These are phyloP conservation scores for Yponomeuta evonymella DNA, from an alignment of 2,888 invertebrate species.

Conservation along the genomic window DNA sequence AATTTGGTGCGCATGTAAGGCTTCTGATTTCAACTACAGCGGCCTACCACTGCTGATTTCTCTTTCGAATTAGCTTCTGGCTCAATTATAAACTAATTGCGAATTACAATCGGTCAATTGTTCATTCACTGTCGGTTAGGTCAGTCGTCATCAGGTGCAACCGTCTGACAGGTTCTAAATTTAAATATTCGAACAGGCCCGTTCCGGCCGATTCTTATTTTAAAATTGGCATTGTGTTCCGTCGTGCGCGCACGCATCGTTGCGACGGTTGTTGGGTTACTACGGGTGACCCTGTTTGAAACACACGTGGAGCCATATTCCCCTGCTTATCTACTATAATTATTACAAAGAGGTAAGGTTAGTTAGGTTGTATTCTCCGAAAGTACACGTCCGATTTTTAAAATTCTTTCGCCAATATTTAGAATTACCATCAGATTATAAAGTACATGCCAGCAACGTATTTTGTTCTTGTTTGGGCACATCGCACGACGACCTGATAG, in stretches of 20 bases:
- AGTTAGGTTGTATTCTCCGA: no score
- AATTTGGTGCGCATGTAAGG: no score
- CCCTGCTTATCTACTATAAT: no score
- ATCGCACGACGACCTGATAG: no score
- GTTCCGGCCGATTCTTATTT: slow-evolving; percentile 9
- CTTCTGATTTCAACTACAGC: no score
- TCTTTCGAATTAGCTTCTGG: neutral
- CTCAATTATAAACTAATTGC: neutral
- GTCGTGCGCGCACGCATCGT: slow-evolving; percentile 7
- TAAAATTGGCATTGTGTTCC: slow-evolving; percentile 13
- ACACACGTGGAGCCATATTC: neutral
- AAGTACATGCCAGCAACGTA: no score
- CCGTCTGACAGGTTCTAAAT: slow-evolving; percentile 11
- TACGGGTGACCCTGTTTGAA: slow-evolving; percentile 10
- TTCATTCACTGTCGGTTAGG: slow-evolving; percentile 8
- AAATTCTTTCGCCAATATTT: no score
- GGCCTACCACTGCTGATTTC: neutral
- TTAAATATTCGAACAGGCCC: slow-evolving; percentile 11
- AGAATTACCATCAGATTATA: no score
- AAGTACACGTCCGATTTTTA: no score
- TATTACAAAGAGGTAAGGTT: no score
- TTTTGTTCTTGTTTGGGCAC: no score
- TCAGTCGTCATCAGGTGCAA: slow-evolving; percentile 10
- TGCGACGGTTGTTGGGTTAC: neutral
- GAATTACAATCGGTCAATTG: neutral